phyloP scores from a whole-genome alignment of 2,113 vertebrate species.

The Xenus cinereus region DNA sequence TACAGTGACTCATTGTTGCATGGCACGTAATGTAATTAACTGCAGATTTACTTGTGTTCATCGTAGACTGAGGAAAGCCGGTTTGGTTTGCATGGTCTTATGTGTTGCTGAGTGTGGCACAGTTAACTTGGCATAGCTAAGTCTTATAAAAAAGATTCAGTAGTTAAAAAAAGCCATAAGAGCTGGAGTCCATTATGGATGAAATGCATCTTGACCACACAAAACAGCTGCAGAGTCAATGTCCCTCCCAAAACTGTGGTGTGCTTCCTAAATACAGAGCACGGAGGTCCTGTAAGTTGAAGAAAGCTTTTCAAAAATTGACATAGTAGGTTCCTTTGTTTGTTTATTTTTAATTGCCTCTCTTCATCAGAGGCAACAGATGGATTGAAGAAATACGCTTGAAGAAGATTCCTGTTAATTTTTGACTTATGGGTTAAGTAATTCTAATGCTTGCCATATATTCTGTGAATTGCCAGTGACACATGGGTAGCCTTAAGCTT shows the following conservation, averaged over 20 bases:
- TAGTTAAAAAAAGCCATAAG: background rate
- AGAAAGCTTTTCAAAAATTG: constrained; percentile 3
- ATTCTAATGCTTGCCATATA: background rate
- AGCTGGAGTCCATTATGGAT: constrained; percentile 2
- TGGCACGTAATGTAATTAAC: background rate
- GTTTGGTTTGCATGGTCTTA: constrained; percentile 28
- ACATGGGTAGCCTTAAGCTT: background rate
- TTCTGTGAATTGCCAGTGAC: background rate
- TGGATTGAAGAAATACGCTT: background rate
- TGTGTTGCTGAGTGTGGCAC: background rate
- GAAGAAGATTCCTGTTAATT: background rate
- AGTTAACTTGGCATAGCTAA: background rate
- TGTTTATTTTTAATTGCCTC: background rate
- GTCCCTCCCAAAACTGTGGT: background rate
- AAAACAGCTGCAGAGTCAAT: constrained; percentile 10
- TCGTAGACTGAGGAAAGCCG: background rate
- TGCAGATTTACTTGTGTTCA: constrained; percentile 12
- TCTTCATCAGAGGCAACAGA: background rate
- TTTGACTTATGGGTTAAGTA: background rate
- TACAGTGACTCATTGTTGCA: background rate
- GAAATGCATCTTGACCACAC: constrained; percentile 28
- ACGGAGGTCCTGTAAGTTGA: background rate
- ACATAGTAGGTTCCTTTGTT: background rate
- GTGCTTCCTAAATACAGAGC: constrained; percentile 33
- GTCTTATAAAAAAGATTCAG: background rate